These are phyloP conservation scores for Platichthys flesus DNA, from an alignment of 2,113 vertebrate species.

Conservation along the genomic window DNA sequence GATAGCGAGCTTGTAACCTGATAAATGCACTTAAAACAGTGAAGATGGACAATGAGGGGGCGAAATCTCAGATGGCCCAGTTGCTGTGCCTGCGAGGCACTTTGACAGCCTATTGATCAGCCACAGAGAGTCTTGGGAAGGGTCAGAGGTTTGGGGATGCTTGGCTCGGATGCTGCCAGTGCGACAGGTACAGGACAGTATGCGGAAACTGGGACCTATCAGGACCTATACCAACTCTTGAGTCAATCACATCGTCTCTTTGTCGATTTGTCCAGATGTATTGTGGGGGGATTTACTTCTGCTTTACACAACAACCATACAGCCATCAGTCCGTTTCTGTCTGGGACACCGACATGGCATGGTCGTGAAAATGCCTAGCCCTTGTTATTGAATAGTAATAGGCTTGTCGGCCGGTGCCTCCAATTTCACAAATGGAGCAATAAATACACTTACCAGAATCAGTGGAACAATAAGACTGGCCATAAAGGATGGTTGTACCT, in stretches of 20 bases:
- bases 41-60: slow-evolving; percentile 75
- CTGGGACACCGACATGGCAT: slow-evolving; percentile 62
- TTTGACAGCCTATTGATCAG: slow-evolving; percentile 80
- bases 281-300: slow-evolving; percentile 15
- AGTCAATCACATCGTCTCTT: slow-evolving; percentile 34
- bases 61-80: slow-evolving; percentile 70
- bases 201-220: slow-evolving; percentile 24
- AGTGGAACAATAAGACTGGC: slow-evolving; percentile 73
- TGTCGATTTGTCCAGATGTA: slow-evolving; percentile 34
- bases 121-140: slow-evolving; percentile 53
- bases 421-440: slow-evolving; percentile 81
- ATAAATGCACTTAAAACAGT: slow-evolving; percentile 81
- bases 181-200: slow-evolving; percentile 60
- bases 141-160: slow-evolving; percentile 70
- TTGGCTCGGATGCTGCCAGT: slow-evolving; percentile 50
- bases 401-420: slow-evolving; percentile 74
- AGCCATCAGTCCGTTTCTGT: slow-evolving; percentile 51
- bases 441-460: slow-evolving; percentile 78
- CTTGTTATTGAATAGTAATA: slow-evolving; percentile 80
- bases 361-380: slow-evolving; percentile 75
- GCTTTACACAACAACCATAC: slow-evolving; percentile 47
- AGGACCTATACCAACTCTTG: slow-evolving; percentile 47
- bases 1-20: slow-evolving; percentile 72
- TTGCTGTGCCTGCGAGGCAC: slow-evolving; percentile 69
- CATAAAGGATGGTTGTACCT: slow-evolving; percentile 63